Evolutionary conservation across 2,888 invertebrate genomes (phyloP), one percentile per base, ranked within the genome.

Genomic region (Drosophila quinaria): DNA sequence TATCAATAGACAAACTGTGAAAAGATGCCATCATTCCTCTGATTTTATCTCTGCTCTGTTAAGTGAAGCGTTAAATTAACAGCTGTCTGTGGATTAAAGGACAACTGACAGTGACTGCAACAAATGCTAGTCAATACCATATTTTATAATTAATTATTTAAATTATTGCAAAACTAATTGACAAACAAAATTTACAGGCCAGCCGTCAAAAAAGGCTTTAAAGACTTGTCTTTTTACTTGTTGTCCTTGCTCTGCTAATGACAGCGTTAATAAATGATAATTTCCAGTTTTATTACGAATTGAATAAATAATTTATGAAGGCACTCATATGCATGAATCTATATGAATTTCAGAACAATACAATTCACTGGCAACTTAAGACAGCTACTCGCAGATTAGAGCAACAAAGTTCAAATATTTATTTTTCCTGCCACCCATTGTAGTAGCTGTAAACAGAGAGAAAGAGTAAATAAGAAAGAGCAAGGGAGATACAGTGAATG

Each of bases 331-430:
- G 22, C 22, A 25, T 4, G 25, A 25, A 25, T 41, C 47, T 19
- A 41, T 13, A 51, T 63, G 51, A 39, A 68, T 66, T 56, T 55
- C 51, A 58, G 50, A 42, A 52, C 47, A 60, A 49, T 42, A 54
- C 47, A 66, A 22, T 49, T 41, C 31, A 17, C 33, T 37, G 55
- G 6, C 25, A 67, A 60, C 46, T 59, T 39, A 31, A 44, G 44
- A 59, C 59, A 51, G 15, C 47, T 39, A 61, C 46, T 39, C 25
- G 22, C 19, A 39, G 33, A 17, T 15, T 15, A 22, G 39, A 47
- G 44, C 37, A 56, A 68, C 51, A 63, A 68, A 68, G 50, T 39
- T 56, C 41, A 59, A 77, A 76, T 76, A 76, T 77, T 73, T 65
- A 61, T 67, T 25, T 37, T 33, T 9, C 15, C 19, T 39, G 13